Evolutionary conservation across 2,113 vertebrate species (phyloP).

Genomic region (Bothrops jararaca): DNA sequence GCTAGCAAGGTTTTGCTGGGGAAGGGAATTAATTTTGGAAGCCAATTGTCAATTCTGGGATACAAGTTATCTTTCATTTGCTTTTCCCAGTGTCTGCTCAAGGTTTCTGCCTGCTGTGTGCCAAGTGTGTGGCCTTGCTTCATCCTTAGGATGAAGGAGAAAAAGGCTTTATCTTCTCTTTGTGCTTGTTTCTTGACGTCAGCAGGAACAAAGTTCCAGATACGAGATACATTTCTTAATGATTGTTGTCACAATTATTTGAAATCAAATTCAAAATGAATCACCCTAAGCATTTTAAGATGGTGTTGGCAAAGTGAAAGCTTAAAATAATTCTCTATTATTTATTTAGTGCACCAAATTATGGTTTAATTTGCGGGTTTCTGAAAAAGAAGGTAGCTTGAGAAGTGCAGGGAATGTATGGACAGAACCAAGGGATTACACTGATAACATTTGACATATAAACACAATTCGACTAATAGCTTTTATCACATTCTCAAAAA

Average conservation of each 20-base stretch:
- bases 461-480: neutral
- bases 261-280: conserved; percentile 1
- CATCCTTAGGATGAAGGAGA: neutral
- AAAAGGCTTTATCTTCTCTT: neutral
- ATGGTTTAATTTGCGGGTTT: conserved; percentile 23
- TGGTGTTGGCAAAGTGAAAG: neutral
- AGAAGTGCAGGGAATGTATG: neutral
- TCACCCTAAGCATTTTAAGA: neutral
- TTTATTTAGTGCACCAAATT: conserved; percentile 5
- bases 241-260: conserved; percentile 7
- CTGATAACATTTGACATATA: neutral
- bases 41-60: neutral
- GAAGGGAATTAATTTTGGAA: conserved; percentile 28
- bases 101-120: neutral
- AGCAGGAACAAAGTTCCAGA: neutral
- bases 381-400: neutral
- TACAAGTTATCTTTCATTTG: conserved; percentile 19
- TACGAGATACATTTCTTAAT: neutral
- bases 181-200: conserved; percentile 26
- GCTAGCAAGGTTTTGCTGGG: neutral
- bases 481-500: neutral
- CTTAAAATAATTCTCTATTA: neutral
- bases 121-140: neutral
- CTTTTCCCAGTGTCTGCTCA: neutral
- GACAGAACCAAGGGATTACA: neutral